Base-by-base conservation (phyloP, 2,888 invertebrate species). In the Archaeoteleia sp. region DNA sequence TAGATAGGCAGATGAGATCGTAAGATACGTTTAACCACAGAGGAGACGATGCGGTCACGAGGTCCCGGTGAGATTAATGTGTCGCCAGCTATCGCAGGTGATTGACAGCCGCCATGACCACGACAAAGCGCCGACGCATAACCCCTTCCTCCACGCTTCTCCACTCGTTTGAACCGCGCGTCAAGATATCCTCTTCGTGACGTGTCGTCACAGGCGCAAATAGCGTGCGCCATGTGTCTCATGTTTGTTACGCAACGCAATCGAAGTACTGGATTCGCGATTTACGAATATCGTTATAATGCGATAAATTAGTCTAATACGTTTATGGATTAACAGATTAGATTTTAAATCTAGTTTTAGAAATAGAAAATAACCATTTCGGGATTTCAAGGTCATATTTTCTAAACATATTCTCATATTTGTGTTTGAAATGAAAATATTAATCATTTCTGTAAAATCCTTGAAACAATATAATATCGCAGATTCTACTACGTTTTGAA, bases 121-220 rank as follows among this genome's bases (percentile, higher is more conserved):
- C 84, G 83, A 83, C 83, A 84, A 84, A 84, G 84, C 75, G 82
- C 83, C 84, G 83, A 81, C 82, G 67, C 70, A 65, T 70, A 72
- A 71, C 65, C 71, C 66, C 73, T 66, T 69, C 68, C 46, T 67
- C 40, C 55, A 45, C 63, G 60, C 53, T 57, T 63, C 62, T 67
- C 60, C 54, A 40, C 17, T 48, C 54, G 53, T 34, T 54, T 51
- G 30, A 42, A 20, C 34, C 39, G 53, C 34, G 55, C 57, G 60
- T 62, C 65, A 43, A 55, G 48, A 48, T 66, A 54, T 57, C 49
- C 54, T 53, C 65, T 54, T 35, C 55, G 39, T 62, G 65, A 69
- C 65, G 45, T 42, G 61, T 61, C 69, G 60, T 69, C 65, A 32
- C 55, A 57, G 60, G 60, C 60, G 63, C 55, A 30, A 63, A 63